Conservation (phyloP, 2,113 vertebrate species). For the Dendrocopos noguchii region DNA sequence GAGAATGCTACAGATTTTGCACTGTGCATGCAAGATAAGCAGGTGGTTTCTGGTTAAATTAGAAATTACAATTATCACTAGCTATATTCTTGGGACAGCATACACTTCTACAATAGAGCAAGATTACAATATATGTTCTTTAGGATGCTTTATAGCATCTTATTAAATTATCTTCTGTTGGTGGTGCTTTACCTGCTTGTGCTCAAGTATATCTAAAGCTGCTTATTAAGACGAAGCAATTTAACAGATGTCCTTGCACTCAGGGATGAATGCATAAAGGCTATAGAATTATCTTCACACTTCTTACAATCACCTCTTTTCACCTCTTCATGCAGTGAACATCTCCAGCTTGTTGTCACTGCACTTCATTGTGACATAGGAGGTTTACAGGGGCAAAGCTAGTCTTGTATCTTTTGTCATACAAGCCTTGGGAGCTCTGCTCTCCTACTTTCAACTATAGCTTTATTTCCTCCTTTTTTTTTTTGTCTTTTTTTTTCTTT, state of each 20-base stretch:
- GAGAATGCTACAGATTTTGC: not conserved
- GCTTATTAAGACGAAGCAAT: constrained; percentile 10
- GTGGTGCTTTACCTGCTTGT: not conserved
- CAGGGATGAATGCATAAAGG: not conserved
- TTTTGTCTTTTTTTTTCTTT: no score
- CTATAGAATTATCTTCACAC: not conserved
- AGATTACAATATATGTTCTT: not conserved
- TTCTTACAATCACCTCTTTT: constrained; percentile 4
- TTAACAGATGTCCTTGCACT: not conserved
- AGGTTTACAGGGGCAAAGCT: not conserved
- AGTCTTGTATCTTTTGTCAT: not conserved
- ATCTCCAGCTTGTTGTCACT: not conserved
- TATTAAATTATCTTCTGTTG: not conserved
- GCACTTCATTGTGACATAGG: not conserved
- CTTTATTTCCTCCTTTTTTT: no score
- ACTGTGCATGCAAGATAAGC: not conserved
- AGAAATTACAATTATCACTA: not conserved
- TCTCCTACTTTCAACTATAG: not conserved
- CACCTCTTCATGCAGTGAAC: not conserved
- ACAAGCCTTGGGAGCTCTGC: not conserved
- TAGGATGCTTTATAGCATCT: not conserved
- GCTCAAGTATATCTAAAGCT: not conserved
- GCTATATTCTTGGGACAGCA: not conserved
- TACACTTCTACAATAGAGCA: not conserved
- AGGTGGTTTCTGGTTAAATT: not conserved